Percentiles rank a stretch among this genome's conserved stretches.
phyloP scores from a whole-genome alignment of 1,140 invertebrate species.

The Lepidotrigona ventralis region DNA sequence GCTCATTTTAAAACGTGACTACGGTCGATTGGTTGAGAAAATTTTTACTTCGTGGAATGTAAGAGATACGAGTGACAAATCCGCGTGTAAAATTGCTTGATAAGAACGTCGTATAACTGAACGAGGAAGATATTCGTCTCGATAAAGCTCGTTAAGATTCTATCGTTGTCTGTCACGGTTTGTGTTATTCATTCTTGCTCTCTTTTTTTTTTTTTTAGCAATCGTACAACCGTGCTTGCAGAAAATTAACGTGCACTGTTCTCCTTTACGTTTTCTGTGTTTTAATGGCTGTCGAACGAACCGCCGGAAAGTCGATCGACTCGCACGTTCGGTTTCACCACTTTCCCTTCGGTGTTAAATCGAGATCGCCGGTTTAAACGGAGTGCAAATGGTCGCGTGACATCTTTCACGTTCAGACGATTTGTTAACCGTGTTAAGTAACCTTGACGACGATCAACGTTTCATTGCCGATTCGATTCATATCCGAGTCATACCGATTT shows the following conservation, averaged over 20 bases:
- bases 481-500: background rate
- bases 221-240: background rate
- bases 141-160: constrained; percentile 33
- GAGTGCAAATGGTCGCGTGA: constrained; percentile 35
- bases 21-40: background rate
- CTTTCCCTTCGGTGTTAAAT: constrained; percentile 56
- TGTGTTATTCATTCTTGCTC: background rate
- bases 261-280: constrained; percentile 40
- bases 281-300: constrained; percentile 31
- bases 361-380: constrained; percentile 43
- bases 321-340: constrained; percentile 58
- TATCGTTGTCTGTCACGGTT: background rate
- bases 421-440: background rate
- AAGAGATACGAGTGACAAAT: too few relatives aligned
- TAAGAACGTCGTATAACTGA: background rate
- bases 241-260: constrained; percentile 21
- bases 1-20: too few relatives aligned
- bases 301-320: constrained; percentile 47
- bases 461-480: background rate
- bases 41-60: background rate
- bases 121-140: background rate
- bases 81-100: background rate
- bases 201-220: constrained; percentile 1
- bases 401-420: background rate
- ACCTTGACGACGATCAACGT: background rate